These are phyloP conservation scores for Calameuta filiformis DNA, from an alignment of 2,888 invertebrate genomes.

Conservation along the genomic window DNA sequence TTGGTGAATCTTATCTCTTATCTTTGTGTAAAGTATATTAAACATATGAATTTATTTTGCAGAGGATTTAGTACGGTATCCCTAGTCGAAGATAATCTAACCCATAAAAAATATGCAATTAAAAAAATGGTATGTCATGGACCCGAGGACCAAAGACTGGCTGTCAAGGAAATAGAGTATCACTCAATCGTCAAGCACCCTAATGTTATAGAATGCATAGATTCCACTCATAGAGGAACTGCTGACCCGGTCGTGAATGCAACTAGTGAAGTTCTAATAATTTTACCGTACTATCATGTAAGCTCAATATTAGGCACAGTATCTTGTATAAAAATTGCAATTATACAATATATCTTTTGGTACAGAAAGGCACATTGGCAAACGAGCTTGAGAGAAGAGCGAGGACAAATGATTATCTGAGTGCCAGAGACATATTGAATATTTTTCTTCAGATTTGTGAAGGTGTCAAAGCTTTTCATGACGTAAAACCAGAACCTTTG, in stretches of 20 bases:
- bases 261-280: conserved; percentile 78
- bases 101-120: conserved; percentile 77
- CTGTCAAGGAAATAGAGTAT: conserved; percentile 79
- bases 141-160: conserved; percentile 78
- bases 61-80: conserved; percentile 87
- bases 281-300: conserved; percentile 80
- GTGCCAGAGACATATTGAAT: conserved; percentile 74
- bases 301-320: conserved; percentile 24
- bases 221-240: conserved; percentile 73
- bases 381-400: conserved; percentile 75
- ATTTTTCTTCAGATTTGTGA: conserved; percentile 81
- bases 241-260: conserved; percentile 76
- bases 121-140: conserved; percentile 86
- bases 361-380: conserved; percentile 78
- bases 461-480: conserved; percentile 80
- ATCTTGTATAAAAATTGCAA: not conserved
- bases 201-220: conserved; percentile 79
- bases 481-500: conserved; percentile 76
- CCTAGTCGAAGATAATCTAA: conserved; percentile 76
- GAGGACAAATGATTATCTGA: conserved; percentile 71
- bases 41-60: conserved; percentile 44
- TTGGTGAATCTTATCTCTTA: no score
- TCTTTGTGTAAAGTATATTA: not conserved
- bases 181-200: conserved; percentile 77
- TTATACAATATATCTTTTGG: conserved; percentile 20